A percentile compares a stretch with the other conserved stretches of the same genome.
Conservation (phyloP, 2,113 vertebrate species). For the Ailurus styani region DNA sequence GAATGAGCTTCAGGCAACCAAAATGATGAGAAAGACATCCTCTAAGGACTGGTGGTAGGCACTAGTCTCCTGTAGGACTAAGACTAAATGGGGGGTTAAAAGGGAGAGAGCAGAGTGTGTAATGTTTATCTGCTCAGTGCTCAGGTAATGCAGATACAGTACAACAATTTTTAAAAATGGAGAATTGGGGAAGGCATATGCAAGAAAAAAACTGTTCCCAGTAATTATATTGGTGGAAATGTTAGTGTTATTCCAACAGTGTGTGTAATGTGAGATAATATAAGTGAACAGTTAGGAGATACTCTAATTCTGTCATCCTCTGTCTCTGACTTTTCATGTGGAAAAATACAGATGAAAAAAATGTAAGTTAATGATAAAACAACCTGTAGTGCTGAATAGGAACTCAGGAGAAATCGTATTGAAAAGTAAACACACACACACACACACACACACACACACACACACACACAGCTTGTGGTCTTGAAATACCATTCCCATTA, state of each 20-base stretch:
- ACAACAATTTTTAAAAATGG: not conserved
- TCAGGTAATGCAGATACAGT: not conserved
- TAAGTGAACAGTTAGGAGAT: not conserved
- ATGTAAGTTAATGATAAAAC: not conserved
- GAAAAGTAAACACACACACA: not conserved
- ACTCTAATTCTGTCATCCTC: not conserved
- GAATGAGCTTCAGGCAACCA: not conserved
- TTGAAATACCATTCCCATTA: conserved; percentile 17
- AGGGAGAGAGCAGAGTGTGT: not conserved
- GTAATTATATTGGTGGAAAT: not conserved
- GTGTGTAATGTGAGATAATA: not conserved
- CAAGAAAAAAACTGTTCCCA: not conserved
- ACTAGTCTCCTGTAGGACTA: not conserved
- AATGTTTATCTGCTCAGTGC: not conserved
- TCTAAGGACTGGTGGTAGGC: not conserved
- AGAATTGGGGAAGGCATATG: not conserved
- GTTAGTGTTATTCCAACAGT: not conserved
- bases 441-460: not conserved
- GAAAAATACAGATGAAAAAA: not conserved
- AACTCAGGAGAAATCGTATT: not conserved
- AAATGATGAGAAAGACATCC: not conserved
- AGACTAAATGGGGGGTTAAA: not conserved
- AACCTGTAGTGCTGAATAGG: not conserved
- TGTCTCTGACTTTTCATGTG: not conserved
- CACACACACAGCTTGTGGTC: not conserved